Conservation (phyloP, 2,888 invertebrate genomes). For the Catocala sponsa region DNA sequence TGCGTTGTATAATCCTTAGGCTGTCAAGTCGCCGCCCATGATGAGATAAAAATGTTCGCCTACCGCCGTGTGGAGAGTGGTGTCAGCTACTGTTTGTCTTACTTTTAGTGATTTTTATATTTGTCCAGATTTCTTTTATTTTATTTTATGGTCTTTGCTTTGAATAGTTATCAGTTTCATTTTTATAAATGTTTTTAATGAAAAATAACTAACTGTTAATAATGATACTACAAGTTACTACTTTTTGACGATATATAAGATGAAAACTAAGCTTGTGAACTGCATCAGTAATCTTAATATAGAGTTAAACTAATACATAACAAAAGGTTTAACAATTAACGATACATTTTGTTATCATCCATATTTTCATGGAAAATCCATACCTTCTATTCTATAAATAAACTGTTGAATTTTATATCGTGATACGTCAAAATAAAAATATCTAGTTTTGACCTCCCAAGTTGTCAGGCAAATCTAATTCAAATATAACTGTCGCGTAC, state of each 20-base stretch:
- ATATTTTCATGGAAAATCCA: too few species aligned
- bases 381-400: too few species aligned
- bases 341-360: too few species aligned
- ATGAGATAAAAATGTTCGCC: slow-evolving; percentile 61
- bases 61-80: slow-evolving; percentile 47
- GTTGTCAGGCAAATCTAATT: slow-evolving; percentile 24
- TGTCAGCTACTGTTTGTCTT: slow-evolving; percentile 57
- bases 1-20: slow-evolving; percentile 62
- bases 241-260: too few species aligned
- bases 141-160: not conserved
- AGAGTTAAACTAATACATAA: too few species aligned
- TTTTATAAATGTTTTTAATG: too few species aligned
- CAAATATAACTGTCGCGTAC: slow-evolving; percentile 33
- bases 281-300: too few species aligned
- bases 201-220: too few species aligned
- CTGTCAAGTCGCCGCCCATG: slow-evolving; percentile 64
- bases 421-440: not conserved
- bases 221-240: too few species aligned
- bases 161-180: too few species aligned
- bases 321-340: too few species aligned
- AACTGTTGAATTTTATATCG: not conserved
- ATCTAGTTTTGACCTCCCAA: slow-evolving; percentile 24
- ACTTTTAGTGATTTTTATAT: slow-evolving; percentile 28
- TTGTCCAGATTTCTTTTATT: slow-evolving; percentile 3
- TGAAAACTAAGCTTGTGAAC: too few species aligned